phyloP scores from a whole-genome alignment of 2,888 invertebrate genomes.

The Apoderus coryli region DNA sequence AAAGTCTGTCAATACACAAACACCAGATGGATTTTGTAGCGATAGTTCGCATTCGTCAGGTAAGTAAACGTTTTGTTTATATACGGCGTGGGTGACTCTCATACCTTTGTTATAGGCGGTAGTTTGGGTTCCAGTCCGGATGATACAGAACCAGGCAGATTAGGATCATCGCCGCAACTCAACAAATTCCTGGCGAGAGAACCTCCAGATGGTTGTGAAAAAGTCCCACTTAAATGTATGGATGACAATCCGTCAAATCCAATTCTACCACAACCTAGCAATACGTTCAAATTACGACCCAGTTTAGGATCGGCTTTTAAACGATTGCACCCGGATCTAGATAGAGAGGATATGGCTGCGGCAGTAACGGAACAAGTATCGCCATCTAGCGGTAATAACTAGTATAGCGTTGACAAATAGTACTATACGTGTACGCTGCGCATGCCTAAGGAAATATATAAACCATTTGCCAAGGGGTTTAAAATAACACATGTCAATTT shows the following conservation, averaged over 20 bases:
- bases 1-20: constrained; percentile 73
- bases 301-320: constrained; percentile 72
- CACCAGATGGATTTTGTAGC: constrained; percentile 50
- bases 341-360: no score
- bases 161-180: constrained; percentile 72
- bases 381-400: no score
- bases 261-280: constrained; percentile 37
- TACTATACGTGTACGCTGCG: no score
- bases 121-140: constrained; percentile 67
- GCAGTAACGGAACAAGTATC: no score
- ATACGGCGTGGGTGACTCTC: not conserved
- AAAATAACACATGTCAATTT: no score
- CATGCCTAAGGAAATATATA: no score
- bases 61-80: no score
- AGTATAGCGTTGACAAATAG: no score
- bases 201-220: constrained; percentile 84
- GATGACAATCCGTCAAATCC: constrained; percentile 18
- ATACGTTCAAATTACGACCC: constrained; percentile 62
- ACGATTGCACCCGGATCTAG: constrained; percentile 39
- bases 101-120: constrained; percentile 40
- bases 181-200: constrained; percentile 73
- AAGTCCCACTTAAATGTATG: constrained; percentile 41
- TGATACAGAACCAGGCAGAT: constrained; percentile 50
- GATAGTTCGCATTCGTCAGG: constrained; percentile 54
- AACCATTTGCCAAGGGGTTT: no score